Percentiles rank a stretch among this genome's conserved stretches.
Conservation (phyloP, 1,140 invertebrate genomes). For the Radopholus similis region DNA sequence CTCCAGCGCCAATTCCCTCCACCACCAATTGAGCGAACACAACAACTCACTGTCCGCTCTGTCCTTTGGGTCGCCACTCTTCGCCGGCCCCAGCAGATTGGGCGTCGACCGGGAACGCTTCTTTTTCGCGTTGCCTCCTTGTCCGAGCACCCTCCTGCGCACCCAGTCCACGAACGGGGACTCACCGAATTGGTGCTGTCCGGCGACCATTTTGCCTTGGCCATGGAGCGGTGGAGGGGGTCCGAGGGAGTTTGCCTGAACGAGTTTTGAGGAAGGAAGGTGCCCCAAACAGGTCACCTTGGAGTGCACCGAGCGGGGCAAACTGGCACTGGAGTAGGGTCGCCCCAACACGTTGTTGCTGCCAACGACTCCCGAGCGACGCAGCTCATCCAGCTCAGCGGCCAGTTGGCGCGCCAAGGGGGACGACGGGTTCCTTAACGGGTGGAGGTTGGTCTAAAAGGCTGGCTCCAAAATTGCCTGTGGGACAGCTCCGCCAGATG, state of each 20-base stretch:
- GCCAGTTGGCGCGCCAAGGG: slow-evolving; percentile 57
- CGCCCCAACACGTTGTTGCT: slow-evolving; percentile 12
- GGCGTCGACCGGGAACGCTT: background rate
- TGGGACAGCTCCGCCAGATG: background rate
- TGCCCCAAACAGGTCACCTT: slow-evolving; percentile 29
- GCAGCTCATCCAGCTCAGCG: slow-evolving; percentile 58
- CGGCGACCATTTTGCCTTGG: background rate
- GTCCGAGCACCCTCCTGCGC: background rate
- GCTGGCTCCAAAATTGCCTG: slow-evolving; percentile 2
- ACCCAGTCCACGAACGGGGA: background rate
- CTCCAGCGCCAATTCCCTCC: background rate
- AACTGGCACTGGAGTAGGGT: slow-evolving; percentile 48
- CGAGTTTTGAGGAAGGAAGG: background rate
- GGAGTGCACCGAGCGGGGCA: slow-evolving; percentile 47
- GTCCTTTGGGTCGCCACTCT: background rate
- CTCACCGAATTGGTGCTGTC: background rate
- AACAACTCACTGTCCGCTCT: background rate
- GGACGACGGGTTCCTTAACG: slow-evolving; percentile 40
- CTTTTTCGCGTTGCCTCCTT: background rate
- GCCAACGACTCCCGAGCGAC: slow-evolving; percentile 32
- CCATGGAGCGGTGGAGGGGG: background rate
- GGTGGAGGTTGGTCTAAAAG: background rate
- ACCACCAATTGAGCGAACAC: background rate
- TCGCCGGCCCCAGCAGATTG: background rate
- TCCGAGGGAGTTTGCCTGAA: slow-evolving; percentile 13